Conservation (phyloP, 1,140 invertebrate genomes). For the Triops cancriformis region DNA sequence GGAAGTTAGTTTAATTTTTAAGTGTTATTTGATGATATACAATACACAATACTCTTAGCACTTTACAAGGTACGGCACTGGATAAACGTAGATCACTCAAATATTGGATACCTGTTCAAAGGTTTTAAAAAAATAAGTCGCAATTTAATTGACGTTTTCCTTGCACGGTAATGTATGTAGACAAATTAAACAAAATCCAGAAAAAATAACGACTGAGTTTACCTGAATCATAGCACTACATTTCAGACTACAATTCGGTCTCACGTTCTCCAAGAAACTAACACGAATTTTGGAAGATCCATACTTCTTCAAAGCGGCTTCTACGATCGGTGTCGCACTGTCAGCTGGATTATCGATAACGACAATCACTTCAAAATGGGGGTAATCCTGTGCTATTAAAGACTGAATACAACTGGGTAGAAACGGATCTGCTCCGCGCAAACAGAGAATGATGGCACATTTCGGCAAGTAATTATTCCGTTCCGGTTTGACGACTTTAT, state of each 20-base stretch:
- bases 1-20: too few relatives aligned
- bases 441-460: conserved; percentile 16
- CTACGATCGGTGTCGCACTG: background rate
- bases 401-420: background rate
- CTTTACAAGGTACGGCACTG: too few relatives aligned
- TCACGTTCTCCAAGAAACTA: conserved; percentile 17
- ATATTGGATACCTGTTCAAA: too few relatives aligned
- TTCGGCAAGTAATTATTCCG: conserved; percentile 11
- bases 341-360: conserved; percentile 15
- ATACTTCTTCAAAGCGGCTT: background rate
- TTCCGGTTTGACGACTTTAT: background rate
- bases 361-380: conserved; percentile 10
- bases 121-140: too few relatives aligned
- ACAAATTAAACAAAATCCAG: too few relatives aligned
- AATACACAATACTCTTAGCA: too few relatives aligned
- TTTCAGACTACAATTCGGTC: background rate
- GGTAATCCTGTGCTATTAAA: conserved; percentile 11
- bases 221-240: conserved; percentile 10
- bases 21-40: too few relatives aligned
- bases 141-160: too few relatives aligned
- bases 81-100: too few relatives aligned
- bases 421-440: conserved; percentile 16
- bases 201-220: background rate
- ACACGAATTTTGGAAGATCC: conserved; percentile 1
- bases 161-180: too few relatives aligned